phyloP scores from a whole-genome alignment of 2,113 vertebrate genomes.

The Mugil cephalus region DNA sequence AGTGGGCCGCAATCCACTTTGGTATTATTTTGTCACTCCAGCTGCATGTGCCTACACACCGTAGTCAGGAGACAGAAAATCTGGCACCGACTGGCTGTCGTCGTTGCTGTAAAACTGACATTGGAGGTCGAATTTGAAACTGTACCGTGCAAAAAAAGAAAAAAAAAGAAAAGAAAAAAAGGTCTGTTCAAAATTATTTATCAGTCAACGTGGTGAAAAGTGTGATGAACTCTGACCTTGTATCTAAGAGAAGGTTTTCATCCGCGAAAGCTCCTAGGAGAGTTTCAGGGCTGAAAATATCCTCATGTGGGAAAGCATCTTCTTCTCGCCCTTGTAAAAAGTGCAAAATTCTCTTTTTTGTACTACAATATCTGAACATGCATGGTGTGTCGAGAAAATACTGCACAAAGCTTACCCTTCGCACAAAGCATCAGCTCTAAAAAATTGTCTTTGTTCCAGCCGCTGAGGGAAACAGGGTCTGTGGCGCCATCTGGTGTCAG shows the following conservation, averaged over 20 bases:
- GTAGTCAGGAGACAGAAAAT: slow-evolving; percentile 38
- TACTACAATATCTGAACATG: background rate
- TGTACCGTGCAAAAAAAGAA: background rate
- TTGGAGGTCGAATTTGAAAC: slow-evolving; percentile 31
- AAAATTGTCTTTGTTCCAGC: slow-evolving; percentile 26
- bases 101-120: slow-evolving; percentile 40
- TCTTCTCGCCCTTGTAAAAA: slow-evolving; percentile 15
- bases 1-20: background rate
- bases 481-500: slow-evolving; percentile 62
- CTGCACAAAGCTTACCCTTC: slow-evolving; percentile 39
- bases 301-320: background rate
- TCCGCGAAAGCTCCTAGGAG: slow-evolving; percentile 6
- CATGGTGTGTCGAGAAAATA: slow-evolving; percentile 1
- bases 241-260: background rate
- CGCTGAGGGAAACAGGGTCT: slow-evolving; percentile 21
- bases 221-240: slow-evolving; percentile 39
- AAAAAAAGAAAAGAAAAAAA: too few relatives aligned
- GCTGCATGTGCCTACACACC: slow-evolving; percentile 28
- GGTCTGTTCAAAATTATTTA: background rate
- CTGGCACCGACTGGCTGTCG: slow-evolving; percentile 37
- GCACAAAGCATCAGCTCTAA: slow-evolving; percentile 23
- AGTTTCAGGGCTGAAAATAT: background rate
- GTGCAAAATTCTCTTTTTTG: background rate
- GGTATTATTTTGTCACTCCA: background rate
- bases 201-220: background rate